Conservation (phyloP, 2,797 vertebrate genomes). For the Crossoptilon crossoptilon region DNA sequence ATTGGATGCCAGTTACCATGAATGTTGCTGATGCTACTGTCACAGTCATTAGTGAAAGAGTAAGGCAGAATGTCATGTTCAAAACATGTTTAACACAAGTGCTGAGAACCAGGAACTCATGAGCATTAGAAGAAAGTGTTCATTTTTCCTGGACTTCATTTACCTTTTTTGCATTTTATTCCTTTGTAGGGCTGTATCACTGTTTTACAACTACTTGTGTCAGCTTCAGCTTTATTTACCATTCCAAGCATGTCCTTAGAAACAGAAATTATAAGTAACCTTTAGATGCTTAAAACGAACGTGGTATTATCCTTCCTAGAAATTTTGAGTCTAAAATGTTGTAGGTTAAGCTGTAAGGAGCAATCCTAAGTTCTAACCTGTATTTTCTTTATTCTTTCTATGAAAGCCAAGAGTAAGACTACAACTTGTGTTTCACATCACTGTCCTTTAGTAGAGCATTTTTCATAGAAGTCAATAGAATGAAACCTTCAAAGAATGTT, state of each 20-base stretch:
- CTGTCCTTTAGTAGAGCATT: neutral
- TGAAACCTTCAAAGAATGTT: neutral
- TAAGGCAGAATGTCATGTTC: constrained; percentile 55
- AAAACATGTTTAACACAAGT: neutral
- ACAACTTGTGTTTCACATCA: neutral
- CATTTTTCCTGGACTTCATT: neutral
- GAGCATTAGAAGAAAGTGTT: neutral
- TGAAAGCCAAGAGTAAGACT: neutral
- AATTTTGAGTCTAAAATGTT: neutral
- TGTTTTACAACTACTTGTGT: neutral
- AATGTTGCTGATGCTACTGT: constrained; percentile 96
- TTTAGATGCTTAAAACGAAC: neutral
- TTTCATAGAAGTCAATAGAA: neutral
- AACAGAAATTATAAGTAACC: neutral
- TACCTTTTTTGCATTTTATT: neutral
- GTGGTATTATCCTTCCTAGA: neutral
- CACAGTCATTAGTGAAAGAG: constrained; percentile 94
- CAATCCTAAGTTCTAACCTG: neutral
- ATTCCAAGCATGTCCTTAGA: neutral
- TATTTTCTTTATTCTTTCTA: neutral
- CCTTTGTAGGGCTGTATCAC: neutral
- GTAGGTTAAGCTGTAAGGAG: neutral
- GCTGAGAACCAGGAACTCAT: neutral
- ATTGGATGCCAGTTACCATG: constrained; percentile 93
- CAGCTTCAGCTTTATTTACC: neutral